Percentiles rank a stretch among this genome's conserved stretches.
These are phyloP conservation scores for Ophiothrix spiculata DNA, from an alignment of 35 echinoderm and acorn worm species.

Conservation along the genomic window DNA sequence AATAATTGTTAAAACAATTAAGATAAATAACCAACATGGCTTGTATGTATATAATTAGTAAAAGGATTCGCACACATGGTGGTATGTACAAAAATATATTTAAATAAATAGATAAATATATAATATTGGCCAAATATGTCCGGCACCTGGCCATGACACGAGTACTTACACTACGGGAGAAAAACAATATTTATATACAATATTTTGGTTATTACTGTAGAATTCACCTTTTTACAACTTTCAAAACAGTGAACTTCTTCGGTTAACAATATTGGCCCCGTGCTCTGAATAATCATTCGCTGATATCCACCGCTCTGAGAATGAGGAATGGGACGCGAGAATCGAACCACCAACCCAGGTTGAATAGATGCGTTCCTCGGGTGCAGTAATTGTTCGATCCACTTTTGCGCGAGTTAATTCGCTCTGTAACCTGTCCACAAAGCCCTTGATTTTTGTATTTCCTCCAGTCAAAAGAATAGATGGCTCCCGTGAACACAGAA, in stretches of 20 bases:
- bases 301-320: slow-evolving; percentile 37
- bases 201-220: not conserved
- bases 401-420: slow-evolving; percentile 54
- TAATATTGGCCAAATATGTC: not conserved
- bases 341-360: slow-evolving; percentile 81
- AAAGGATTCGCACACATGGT: not conserved
- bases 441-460: slow-evolving; percentile 77
- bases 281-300: slow-evolving; percentile 60
- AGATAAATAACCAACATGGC: not conserved
- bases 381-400: slow-evolving; percentile 50
- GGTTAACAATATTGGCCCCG: slow-evolving; percentile 57
- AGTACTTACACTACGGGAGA: not conserved
- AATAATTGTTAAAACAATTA: not conserved
- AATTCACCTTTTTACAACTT: not conserved
- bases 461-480: slow-evolving; percentile 70
- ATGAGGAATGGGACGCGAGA: slow-evolving; percentile 57
- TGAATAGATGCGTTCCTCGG: slow-evolving; percentile 46
- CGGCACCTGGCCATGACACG: not conserved
- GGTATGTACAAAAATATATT: not conserved
- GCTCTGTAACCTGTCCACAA: slow-evolving; percentile 57
- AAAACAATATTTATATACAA: not conserved
- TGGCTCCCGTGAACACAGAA: slow-evolving; percentile 25
- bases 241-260: slow-evolving; percentile 34
- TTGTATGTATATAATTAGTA: too few species aligned
- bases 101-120: not conserved